These are phyloP conservation scores for Bufo gargarizans DNA, from an alignment of 2,113 vertebrate species.

Conservation along the genomic window DNA sequence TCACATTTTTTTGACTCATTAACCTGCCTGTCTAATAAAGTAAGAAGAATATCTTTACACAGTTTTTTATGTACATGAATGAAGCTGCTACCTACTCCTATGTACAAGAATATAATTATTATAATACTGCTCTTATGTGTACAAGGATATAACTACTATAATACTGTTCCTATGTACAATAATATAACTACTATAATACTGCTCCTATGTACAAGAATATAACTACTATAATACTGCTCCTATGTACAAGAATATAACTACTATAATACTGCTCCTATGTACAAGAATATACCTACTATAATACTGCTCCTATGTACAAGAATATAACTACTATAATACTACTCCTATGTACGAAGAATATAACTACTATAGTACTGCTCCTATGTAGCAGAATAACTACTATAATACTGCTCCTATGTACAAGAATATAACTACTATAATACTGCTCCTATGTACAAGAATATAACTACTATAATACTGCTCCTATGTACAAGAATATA, in stretches of 20 bases:
- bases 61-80: too few relatives aligned
- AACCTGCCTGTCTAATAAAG: too few relatives aligned
- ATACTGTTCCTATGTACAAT: neutral
- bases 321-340: too few relatives aligned
- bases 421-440: too few relatives aligned
- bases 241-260: neutral
- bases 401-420: neutral
- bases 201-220: neutral
- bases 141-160: neutral
- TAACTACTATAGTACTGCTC: neutral
- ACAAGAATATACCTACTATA: neutral
- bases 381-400: neutral
- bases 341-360: too few relatives aligned
- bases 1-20: too few relatives aligned
- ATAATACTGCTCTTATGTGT: too few relatives aligned
- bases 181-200: neutral
- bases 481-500: neutral
- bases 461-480: slow-evolving; percentile 15
- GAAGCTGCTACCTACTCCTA: too few relatives aligned
- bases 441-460: too few relatives aligned
- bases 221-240: neutral
- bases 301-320: neutral
- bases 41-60: too few relatives aligned
- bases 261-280: neutral
- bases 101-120: too few relatives aligned